Conservation (phyloP, 2,797 vertebrate genomes). For the Acipenser transmontanus region DNA sequence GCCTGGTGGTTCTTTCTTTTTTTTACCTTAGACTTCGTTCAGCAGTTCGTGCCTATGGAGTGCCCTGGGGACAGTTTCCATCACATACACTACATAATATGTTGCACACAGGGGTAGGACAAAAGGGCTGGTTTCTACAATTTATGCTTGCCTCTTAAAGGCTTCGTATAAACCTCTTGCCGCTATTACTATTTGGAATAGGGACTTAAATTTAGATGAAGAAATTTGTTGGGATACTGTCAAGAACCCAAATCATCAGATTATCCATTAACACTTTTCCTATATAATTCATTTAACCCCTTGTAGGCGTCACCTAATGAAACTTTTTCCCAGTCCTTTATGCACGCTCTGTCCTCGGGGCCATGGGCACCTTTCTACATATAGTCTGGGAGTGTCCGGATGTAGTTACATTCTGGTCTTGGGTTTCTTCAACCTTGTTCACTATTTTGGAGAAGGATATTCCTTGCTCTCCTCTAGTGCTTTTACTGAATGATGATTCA, state of each 20-base stretch:
- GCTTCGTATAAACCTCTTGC: background rate
- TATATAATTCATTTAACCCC: background rate
- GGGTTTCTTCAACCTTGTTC: conserved; percentile 3
- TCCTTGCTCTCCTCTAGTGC: background rate
- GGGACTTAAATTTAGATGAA: conserved; percentile 5
- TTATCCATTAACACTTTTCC: conserved; percentile 4
- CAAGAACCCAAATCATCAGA: conserved; percentile 5
- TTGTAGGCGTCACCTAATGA: background rate
- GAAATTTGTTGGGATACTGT: background rate
- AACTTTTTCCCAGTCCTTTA: background rate
- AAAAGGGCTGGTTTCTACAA: background rate
- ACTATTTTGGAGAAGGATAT: background rate
- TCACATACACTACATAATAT: background rate
- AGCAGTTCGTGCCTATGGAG: background rate
- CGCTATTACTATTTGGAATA: background rate
- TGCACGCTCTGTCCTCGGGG: background rate
- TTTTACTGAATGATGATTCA: conserved; percentile 2
- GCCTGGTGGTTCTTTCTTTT: conserved; percentile 11
- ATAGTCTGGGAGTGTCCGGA: conserved; percentile 1
- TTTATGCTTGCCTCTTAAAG: background rate
- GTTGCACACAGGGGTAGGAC: too few relatives aligned
- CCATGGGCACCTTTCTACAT: background rate
- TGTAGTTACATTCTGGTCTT: background rate
- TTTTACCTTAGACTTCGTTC: conserved; percentile 4
- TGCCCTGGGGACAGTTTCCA: conserved; percentile 3